Evolutionary conservation across 1,140 invertebrate species (phyloP).

Genomic region (Hyphantria cunea): DNA sequence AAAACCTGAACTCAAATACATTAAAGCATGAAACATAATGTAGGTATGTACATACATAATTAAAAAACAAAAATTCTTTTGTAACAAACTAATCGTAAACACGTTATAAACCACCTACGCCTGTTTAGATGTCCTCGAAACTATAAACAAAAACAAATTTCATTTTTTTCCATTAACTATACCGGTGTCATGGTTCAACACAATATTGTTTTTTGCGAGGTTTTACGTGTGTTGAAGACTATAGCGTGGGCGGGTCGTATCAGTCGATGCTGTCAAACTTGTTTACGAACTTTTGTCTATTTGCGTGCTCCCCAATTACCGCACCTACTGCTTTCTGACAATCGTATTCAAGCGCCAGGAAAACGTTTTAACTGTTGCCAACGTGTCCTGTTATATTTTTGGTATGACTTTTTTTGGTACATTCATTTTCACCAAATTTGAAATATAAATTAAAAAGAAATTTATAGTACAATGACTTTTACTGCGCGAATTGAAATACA

Average conservation of each 20-base stretch:
- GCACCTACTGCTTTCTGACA: conserved; percentile 34
- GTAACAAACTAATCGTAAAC: neutral
- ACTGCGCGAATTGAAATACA: too few species aligned
- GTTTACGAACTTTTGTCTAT: conserved; percentile 61
- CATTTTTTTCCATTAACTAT: conserved; percentile 6
- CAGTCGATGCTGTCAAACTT: conserved; percentile 57
- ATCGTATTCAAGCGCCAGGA: conserved; percentile 35
- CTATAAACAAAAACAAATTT: neutral
- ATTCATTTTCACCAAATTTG: too few species aligned
- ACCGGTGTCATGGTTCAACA: conserved; percentile 4
- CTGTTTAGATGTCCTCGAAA: conserved; percentile 1
- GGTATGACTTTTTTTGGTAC: conserved; percentile 15
- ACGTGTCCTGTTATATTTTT: conserved; percentile 13
- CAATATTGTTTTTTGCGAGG: conserved; percentile 37
- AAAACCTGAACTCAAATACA: too few species aligned
- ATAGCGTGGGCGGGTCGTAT: conserved; percentile 52
- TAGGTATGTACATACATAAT: neutral
- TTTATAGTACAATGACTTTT: too few species aligned
- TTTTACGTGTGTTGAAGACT: conserved; percentile 35
- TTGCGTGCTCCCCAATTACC: conserved; percentile 40
- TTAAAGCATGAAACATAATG: too few species aligned
- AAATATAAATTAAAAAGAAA: too few species aligned
- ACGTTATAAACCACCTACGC: neutral
- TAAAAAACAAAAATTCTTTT: neutral
- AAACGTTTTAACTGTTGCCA: conserved; percentile 36